Evolutionary conservation across 2,797 vertebrate genomes (phyloP).

Genomic region (Sus cebifrons): DNA sequence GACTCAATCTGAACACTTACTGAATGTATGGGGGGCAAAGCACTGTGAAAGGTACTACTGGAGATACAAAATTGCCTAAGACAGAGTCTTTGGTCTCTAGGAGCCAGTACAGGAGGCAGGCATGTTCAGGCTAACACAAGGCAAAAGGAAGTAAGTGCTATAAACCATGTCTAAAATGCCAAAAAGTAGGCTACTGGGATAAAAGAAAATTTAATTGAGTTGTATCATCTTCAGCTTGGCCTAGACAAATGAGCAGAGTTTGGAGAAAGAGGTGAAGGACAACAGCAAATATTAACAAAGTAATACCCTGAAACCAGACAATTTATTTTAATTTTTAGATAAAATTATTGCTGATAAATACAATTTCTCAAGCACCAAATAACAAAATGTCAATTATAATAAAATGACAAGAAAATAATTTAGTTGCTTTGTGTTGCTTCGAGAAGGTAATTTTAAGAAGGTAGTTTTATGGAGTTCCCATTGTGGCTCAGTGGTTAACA

Average conservation of each 20-base stretch:
- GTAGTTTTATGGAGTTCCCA: neutral
- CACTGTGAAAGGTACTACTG: neutral
- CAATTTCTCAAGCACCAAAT: slow-evolving; percentile 60
- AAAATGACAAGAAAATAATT: slow-evolving; percentile 43
- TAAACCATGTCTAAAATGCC: slow-evolving; percentile 28
- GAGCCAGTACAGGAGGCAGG: neutral
- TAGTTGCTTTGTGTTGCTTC: neutral
- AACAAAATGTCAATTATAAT: slow-evolving; percentile 50
- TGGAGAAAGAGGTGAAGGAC: slow-evolving; percentile 14
- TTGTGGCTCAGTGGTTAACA: too few relatives aligned
- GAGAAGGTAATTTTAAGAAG: neutral
- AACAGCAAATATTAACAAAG: slow-evolving; percentile 63
- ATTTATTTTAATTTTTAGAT: slow-evolving; percentile 53
- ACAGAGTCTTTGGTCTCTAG: neutral
- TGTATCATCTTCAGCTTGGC: slow-evolving; percentile 62
- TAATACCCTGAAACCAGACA: slow-evolving; percentile 57
- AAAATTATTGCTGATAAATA: slow-evolving; percentile 52
- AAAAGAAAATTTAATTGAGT: slow-evolving; percentile 57
- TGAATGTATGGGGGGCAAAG: neutral
- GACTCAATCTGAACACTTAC: slow-evolving; percentile 46
- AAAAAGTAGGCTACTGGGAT: slow-evolving; percentile 37
- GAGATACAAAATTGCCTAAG: slow-evolving; percentile 27
- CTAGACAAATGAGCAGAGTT: slow-evolving; percentile 60
- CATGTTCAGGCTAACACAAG: slow-evolving; percentile 34
- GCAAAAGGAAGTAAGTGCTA: slow-evolving; percentile 53